These are phyloP conservation scores for Chelonus formosanus DNA, from an alignment of 2,888 invertebrate genomes.

Conservation along the genomic window DNA sequence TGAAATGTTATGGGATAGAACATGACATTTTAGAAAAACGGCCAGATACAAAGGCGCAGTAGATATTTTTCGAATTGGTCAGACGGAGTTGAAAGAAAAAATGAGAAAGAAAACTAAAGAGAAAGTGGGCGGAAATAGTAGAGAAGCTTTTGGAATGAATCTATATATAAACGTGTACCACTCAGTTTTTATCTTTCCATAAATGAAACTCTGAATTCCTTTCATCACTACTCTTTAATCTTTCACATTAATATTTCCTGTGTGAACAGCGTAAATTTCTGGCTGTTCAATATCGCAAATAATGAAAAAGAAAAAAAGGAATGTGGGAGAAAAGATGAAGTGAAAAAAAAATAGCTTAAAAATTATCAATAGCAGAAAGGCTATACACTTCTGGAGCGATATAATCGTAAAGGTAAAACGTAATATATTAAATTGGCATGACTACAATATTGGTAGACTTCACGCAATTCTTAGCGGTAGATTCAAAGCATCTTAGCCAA, in stretches of 20 bases:
- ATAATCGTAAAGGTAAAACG: neutral
- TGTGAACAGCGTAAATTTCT: slow-evolving; percentile 1
- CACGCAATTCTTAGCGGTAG: slow-evolving; percentile 5
- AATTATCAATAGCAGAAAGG: too few relatives aligned
- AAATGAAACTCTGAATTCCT: slow-evolving; percentile 35
- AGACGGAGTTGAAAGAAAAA: slow-evolving; percentile 28
- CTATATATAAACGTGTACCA: slow-evolving; percentile 16
- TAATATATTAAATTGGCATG: too few relatives aligned
- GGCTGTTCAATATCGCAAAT: neutral
- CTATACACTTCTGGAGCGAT: neutral
- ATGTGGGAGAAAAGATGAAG: too few relatives aligned
- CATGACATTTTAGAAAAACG: neutral
- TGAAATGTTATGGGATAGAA: slow-evolving; percentile 19
- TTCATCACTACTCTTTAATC: slow-evolving; percentile 42
- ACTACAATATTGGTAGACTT: slow-evolving; percentile 4
- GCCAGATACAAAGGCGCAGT: slow-evolving; percentile 37
- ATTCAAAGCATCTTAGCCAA: slow-evolving; percentile 16
- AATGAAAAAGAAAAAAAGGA: neutral
- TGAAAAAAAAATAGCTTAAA: too few relatives aligned
- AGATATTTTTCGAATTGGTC: slow-evolving; percentile 40
- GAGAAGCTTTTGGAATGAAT: slow-evolving; percentile 5
- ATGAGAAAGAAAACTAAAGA: slow-evolving; percentile 8
- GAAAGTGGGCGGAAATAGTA: neutral
- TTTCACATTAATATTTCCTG: slow-evolving; percentile 32
- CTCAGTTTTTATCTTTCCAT: slow-evolving; percentile 17